These are phyloP conservation scores for Alcedo quadribrachys DNA, from an alignment of 2,797 vertebrate species.

Conservation along the genomic window DNA sequence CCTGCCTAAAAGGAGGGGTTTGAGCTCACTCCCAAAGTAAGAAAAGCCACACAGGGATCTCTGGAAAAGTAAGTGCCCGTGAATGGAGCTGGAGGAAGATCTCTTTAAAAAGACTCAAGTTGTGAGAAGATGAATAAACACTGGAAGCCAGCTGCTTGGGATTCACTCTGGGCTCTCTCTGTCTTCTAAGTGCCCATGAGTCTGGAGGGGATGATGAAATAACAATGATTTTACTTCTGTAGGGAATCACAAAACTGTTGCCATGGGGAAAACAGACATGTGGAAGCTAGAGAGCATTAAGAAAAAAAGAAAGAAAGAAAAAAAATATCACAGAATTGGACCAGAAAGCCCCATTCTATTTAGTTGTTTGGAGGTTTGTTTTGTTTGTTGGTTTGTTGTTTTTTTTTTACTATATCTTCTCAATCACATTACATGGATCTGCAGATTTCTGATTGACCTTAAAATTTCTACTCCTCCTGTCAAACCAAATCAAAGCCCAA, in stretches of 20 bases:
- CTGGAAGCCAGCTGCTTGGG: neutral
- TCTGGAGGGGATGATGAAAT: neutral
- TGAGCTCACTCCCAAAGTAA: neutral
- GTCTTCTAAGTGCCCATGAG: fast-evolving
- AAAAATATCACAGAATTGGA: neutral
- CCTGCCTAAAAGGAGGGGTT: neutral
- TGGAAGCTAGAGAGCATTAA: neutral
- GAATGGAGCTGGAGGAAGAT: neutral
- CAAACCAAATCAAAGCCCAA: neutral
- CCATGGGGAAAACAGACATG: neutral
- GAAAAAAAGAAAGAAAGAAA: neutral
- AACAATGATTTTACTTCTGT: neutral
- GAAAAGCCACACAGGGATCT: neutral
- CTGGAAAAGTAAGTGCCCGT: neutral
- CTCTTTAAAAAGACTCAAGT: neutral
- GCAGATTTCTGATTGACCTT: neutral
- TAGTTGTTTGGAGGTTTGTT: neutral
- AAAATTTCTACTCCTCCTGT: neutral
- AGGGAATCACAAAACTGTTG: neutral
- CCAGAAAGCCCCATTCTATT: neutral
- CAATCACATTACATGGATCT: neutral
- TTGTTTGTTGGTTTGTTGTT: too few species aligned
- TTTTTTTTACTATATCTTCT: neutral
- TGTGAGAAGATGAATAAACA: neutral
- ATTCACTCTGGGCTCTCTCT: neutral